Conservation (phyloP, 2,888 invertebrate genomes). For the Acrobeloides nanus region DNA sequence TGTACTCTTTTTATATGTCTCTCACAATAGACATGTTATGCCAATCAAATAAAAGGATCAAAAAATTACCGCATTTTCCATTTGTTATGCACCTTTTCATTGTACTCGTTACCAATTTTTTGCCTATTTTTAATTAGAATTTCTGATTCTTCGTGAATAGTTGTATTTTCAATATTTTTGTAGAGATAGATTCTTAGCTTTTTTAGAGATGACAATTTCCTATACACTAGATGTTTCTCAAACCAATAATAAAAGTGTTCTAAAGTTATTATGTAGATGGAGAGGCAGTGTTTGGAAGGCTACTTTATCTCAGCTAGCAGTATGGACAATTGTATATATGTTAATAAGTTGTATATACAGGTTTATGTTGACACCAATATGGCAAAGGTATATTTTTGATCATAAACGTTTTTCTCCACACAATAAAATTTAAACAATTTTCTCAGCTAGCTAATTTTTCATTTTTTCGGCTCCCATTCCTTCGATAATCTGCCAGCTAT, state of each 20-base stretch:
- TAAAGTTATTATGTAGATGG: slow-evolving; percentile 23
- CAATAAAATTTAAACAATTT: background rate
- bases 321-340: slow-evolving; percentile 39
- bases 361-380: slow-evolving; percentile 32
- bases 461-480: background rate
- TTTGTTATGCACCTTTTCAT: no score
- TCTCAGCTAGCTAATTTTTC: background rate
- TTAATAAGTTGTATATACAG: slow-evolving; percentile 43
- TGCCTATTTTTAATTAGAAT: no score
- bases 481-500: no score
- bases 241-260: slow-evolving; percentile 20
- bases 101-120: no score
- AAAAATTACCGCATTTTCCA: no score
- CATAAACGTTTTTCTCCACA: no score
- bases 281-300: slow-evolving; percentile 40
- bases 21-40: no score
- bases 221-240: slow-evolving; percentile 28
- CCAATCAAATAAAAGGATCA: no score
- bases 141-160: no score
- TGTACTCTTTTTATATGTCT: no score
- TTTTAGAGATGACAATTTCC: slow-evolving; percentile 23
- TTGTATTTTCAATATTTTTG: no score
- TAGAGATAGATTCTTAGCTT: no score
- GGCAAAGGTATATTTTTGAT: slow-evolving; percentile 21
- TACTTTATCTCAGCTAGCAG: slow-evolving; percentile 33